Evolutionary conservation across 2,888 invertebrate genomes (phyloP), one percentile per base, ranked within the genome.

Genomic region (Lasiommata megera): DNA sequence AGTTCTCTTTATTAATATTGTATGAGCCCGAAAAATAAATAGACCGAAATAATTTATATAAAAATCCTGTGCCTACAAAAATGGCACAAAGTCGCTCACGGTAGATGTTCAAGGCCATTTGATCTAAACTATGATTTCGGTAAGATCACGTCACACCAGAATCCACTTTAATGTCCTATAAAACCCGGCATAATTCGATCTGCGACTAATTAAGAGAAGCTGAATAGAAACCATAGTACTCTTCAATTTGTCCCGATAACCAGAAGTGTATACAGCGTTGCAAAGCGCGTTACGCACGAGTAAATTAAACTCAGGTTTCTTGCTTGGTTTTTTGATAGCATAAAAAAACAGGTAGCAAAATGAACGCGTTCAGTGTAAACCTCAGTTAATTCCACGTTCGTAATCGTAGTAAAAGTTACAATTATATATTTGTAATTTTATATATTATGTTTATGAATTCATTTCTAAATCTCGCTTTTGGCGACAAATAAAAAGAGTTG

Each of bases 231-330:
- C 9, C 11, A 18, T 31, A 11, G 3, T 50, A 51, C 56, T 51
- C 9, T 16, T 34, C 37, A 47, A 46, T 28, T 51, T 16, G 17
- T 51, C 34, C 16, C 40, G 36, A 37, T 46, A 59, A 51, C 46
- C 41, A 55, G 55, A 52, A 55, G 37, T 46, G n/a, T n/a, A 31
- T 40, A 47, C 29, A 46, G 47, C 50, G 54, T 38, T 54, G 36
- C 46, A 12, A 47, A 55, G 38, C 44, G 41, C 14, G 59, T 51
- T 46, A 46, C 59, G 59, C 59, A 59, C 59, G 59, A 59, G 38
- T 47, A 47, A 51, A 6, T 9, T 38, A 6, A n/a, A 36, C 41
- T 46, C 46, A 34, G 47, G n/a, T 46, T 55, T 59, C 38, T 54
- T 58, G 38, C 44, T 57, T 47, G 29, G 46, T 47, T 38, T 23